Evolutionary conservation across 2,113 vertebrate species (phyloP), one percentile per base, ranked within the genome.

Genomic region (Mirounga angustirostris): DNA sequence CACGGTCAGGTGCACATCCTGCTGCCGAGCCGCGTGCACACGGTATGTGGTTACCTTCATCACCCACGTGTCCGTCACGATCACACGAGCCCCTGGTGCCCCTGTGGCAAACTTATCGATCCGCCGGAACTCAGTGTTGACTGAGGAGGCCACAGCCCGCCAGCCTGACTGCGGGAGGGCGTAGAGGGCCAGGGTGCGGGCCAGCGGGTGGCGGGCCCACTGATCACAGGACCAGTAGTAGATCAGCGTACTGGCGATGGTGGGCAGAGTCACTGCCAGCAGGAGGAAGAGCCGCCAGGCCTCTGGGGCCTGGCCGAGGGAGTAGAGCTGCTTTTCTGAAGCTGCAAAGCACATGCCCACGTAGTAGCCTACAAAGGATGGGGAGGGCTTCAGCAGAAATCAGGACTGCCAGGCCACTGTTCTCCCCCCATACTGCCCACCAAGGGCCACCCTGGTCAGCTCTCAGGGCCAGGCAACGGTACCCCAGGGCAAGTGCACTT

Each of bases 91-190:
- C 54, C 99, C 99, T 0, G 99, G 99, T 0, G 98, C 99, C 15
- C 99, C 99, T 0, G 99, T 99, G 7, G 99, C 99, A 95, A 99
- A 99, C 98, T 99, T 99, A 94, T 99, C 99, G 0, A 99, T 99
- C 88, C 99, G 99, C 26, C 99, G 99, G 95, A 99, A 99, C 98
- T 99, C 99, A 0, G 97, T 99, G 97, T 99, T 99, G 98, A 99
- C 98, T 18, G 99, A 99, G 83, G 99, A 97, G 9, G 99, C 99
- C 4, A 99, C 99, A 0, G 99, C 98, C 52, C 98, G 98, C 99
- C 99, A 99, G 15, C 98, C 98, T 0, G 99, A 99, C 50, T 99
- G 98, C 0, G 99, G 99, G 56, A 98, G 98, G 0, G 99, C 98
- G 0, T 99, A 99, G 46, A 98, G 97, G 36, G 98, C 98, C 0